Percentiles rank a stretch among this genome's conserved stretches.
Evolutionary conservation across 2,888 invertebrate genomes (phyloP).

Genomic region (Zaprionus lineosus): DNA sequence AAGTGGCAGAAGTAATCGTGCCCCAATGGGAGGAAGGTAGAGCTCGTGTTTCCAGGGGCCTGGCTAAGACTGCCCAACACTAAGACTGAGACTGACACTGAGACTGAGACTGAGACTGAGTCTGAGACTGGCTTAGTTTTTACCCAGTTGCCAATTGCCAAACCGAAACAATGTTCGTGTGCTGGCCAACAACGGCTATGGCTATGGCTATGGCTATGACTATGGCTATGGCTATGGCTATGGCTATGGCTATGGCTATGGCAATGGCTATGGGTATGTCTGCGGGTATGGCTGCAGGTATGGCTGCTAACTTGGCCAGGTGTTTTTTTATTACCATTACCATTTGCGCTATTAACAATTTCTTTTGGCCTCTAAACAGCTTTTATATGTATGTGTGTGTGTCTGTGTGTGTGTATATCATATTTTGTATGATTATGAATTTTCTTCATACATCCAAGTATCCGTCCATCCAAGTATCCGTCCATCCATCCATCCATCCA

Average conservation of each 20-base stretch:
- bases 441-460: conserved; percentile 31
- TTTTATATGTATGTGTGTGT: neutral
- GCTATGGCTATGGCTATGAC: conserved; percentile 7
- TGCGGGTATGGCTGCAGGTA: conserved; percentile 10
- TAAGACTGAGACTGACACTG: neutral
- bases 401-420: conserved; percentile 39
- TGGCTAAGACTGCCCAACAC: conserved; percentile 29
- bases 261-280: too few species aligned
- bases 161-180: conserved; percentile 66
- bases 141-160: conserved; percentile 43
- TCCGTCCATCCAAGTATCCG: conserved; percentile 14
- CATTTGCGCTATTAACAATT: conserved; percentile 73
- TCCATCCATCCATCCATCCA: conserved; percentile 2
- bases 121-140: conserved; percentile 4
- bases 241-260: conserved; percentile 62
- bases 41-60: conserved; percentile 31
- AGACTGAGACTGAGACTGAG: neutral
- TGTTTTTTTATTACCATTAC: conserved; percentile 60
- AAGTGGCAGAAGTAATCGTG: conserved; percentile 35
- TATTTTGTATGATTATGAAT: conserved; percentile 59
- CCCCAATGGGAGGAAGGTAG: conserved; percentile 33
- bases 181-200: conserved; percentile 21
- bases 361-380: conserved; percentile 62
- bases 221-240: conserved; percentile 58
- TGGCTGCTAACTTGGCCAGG: conserved; percentile 65